phyloP scores from a whole-genome alignment of 1,140 invertebrate species.

The Wasmannia auropunctata region DNA sequence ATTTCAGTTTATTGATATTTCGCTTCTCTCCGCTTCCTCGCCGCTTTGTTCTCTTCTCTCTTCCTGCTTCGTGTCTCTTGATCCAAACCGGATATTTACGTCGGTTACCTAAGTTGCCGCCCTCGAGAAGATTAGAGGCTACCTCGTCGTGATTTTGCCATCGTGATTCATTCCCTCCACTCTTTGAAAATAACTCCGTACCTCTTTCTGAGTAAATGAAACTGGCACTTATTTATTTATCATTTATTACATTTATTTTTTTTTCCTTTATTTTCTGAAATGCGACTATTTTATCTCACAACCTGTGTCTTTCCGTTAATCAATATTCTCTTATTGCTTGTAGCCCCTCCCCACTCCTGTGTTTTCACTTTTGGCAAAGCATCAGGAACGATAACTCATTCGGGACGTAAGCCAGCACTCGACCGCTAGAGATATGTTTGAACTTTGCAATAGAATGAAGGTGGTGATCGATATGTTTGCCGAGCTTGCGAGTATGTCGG shows the following conservation, averaged over 20 bases:
- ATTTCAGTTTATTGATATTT: slow-evolving; percentile 49
- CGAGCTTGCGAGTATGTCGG: slow-evolving; percentile 23
- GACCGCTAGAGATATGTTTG: slow-evolving; percentile 56
- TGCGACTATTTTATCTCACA: not conserved
- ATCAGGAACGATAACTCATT: slow-evolving; percentile 56
- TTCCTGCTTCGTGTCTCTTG: slow-evolving; percentile 6
- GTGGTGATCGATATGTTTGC: slow-evolving; percentile 56
- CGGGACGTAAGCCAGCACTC: slow-evolving; percentile 46
- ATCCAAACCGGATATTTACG: slow-evolving; percentile 35
- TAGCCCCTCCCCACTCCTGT: too few relatives aligned
- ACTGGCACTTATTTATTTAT: not conserved
- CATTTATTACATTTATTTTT: not conserved
- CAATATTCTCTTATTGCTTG: slow-evolving; percentile 31
- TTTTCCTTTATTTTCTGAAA: not conserved
- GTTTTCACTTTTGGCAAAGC: slow-evolving; percentile 48
- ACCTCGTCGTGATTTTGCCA: not conserved
- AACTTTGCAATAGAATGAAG: slow-evolving; percentile 57
- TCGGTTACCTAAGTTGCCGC: slow-evolving; percentile 28
- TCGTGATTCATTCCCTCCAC: not conserved
- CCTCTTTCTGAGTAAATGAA: not conserved
- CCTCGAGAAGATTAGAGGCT: not conserved
- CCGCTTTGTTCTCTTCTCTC: not conserved
- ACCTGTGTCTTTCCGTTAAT: not conserved
- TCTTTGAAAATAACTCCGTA: not conserved
- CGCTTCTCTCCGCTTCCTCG: not conserved